These are phyloP conservation scores for Sylvia borin DNA, from an alignment of 2,797 vertebrate species.

Conservation along the genomic window DNA sequence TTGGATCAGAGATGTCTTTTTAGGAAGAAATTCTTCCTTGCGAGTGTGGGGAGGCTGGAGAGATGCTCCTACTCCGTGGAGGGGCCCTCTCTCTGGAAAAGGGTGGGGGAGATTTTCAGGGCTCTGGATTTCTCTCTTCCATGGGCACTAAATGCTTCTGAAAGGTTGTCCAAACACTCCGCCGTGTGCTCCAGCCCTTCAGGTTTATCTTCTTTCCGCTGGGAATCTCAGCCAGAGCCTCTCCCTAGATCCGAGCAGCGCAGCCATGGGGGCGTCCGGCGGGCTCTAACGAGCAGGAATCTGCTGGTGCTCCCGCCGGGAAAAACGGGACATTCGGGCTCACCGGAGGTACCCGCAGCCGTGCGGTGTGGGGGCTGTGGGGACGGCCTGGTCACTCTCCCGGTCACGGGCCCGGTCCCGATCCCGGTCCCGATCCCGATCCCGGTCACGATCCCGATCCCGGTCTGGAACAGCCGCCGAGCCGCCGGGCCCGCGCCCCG, in stretches of 20 bases:
- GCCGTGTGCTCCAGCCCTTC: neutral
- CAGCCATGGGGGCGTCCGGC: neutral
- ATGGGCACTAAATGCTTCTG: neutral
- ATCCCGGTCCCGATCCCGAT: neutral
- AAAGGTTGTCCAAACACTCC: neutral
- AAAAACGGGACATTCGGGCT: accelerated
- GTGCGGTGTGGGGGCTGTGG: neutral
- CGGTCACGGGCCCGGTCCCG: too few relatives aligned
- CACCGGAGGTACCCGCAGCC: accelerated
- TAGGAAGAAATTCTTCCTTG: neutral
- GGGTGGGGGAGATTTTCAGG: neutral
- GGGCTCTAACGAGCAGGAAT: neutral
- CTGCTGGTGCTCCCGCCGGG: neutral
- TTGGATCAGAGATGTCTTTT: neutral
- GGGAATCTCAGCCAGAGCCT: neutral
- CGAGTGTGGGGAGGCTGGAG: neutral
- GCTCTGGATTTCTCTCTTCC: neutral
- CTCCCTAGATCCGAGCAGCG: accelerated
- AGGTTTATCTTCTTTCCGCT: neutral
- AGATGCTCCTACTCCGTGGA: neutral
- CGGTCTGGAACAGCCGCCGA: neutral
- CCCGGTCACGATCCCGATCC: neutral
- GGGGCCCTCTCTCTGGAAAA: neutral
- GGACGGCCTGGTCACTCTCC: neutral
- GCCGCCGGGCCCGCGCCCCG: neutral